Evolutionary conservation across 2,888 invertebrate genomes (phyloP).

Genomic region (Lomographa bimaculata): DNA sequence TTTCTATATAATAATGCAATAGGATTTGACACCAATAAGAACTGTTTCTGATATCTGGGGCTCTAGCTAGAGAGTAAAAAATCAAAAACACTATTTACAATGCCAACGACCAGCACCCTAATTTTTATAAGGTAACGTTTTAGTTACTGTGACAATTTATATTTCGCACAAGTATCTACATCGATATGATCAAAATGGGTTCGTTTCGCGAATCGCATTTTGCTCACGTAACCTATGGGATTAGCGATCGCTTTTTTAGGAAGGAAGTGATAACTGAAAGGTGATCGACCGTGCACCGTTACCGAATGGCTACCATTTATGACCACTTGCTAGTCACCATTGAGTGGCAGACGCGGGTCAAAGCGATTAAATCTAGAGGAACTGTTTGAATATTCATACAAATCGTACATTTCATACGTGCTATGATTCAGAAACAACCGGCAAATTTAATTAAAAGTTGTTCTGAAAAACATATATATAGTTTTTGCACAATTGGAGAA

Average conservation of each 20-base stretch:
- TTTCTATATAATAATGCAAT: conserved; percentile 6
- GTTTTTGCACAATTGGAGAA: conserved; percentile 10
- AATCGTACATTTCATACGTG: conserved; percentile 40
- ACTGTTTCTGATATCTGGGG: no score
- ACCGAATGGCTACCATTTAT: conserved; percentile 60
- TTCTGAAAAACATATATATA: conserved; percentile 20
- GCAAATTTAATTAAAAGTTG: conserved; percentile 17
- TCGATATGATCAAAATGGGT: conserved; percentile 10
- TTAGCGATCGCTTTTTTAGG: conserved; percentile 70
- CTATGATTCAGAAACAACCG: conserved; percentile 31
- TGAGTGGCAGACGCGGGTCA: conserved; percentile 44
- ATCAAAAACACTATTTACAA: conserved; percentile 38
- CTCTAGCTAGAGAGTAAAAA: no score
- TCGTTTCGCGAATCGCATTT: conserved; percentile 45
- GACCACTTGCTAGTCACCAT: conserved; percentile 38
- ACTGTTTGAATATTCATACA: conserved; percentile 61
- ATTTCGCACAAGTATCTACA: no score
- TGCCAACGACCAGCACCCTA: conserved; percentile 43
- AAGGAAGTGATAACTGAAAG: conserved; percentile 77
- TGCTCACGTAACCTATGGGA: conserved; percentile 68
- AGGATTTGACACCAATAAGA: conserved; percentile 1
- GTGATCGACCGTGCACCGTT: conserved; percentile 78
- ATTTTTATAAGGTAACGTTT: conserved; percentile 23
- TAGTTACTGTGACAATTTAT: conserved; percentile 16
- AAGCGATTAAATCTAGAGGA: conserved; percentile 60